These are phyloP conservation scores for Noctua janthe DNA, from an alignment of 2,888 invertebrate genomes.

Conservation along the genomic window DNA sequence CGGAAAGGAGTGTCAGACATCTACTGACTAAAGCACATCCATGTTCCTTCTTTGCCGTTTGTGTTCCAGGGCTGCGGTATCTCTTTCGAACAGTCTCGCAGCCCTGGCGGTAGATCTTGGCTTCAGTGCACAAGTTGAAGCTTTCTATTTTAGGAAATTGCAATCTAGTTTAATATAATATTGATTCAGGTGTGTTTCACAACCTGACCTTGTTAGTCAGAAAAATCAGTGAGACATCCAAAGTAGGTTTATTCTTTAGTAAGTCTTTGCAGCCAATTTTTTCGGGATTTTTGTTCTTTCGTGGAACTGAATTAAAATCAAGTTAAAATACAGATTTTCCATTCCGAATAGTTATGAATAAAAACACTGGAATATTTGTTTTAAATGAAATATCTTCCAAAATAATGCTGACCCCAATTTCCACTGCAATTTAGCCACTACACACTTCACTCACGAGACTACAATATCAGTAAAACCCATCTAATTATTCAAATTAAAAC, in stretches of 20 bases:
- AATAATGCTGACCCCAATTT: not conserved
- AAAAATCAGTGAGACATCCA: not conserved
- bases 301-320: not conserved
- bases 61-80: too few relatives aligned
- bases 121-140: not conserved
- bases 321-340: not conserved
- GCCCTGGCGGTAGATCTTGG: too few relatives aligned
- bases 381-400: not conserved
- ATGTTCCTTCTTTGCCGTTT: too few relatives aligned
- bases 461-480: not conserved
- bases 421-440: not conserved
- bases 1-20: too few relatives aligned
- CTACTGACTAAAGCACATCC: too few relatives aligned
- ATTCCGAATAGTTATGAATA: not conserved
- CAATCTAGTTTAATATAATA: not conserved
- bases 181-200: not conserved
- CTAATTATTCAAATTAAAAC: slow-evolving; percentile 27
- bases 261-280: too few relatives aligned
- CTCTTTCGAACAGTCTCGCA: too few relatives aligned
- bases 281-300: not conserved
- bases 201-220: not conserved
- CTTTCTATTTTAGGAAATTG: not conserved
- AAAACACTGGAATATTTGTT: not conserved
- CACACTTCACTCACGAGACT: not conserved
- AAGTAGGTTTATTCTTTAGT: not conserved